Base-by-base conservation (phyloP, 2,888 invertebrate species). In the Eustalomyia histrio region DNA sequence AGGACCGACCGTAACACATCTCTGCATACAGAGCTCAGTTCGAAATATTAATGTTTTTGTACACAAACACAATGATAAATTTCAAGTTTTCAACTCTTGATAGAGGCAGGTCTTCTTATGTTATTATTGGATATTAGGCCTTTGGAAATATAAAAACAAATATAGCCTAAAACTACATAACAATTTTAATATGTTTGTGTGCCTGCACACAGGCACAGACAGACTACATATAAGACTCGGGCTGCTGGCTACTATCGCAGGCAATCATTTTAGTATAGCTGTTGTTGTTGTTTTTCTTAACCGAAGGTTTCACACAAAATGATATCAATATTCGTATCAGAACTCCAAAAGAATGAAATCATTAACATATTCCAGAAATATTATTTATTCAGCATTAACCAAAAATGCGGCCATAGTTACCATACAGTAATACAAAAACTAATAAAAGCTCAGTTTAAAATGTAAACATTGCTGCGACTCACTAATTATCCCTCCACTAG, bases 81-180 rank as follows among this genome's bases (percentile, higher is more conserved):
- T 43, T 71, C 71, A 61, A 72, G 75, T 76, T 72, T 71, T 43
- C 57, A 61, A 61, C 50, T 21, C 52, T 57, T 39, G 16, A 65
- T 71, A 57, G 63, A 68, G 64, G 58, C 74, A 58, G 65, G 71
- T 72, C 74, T 71, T 58, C 47, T 50, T 68, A n/a, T n/a, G n/a
- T n/a, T n/a, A 33, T 61, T 53, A 1, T 39, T 39, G 39, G 39
- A 47, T 53, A 60, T 76, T 35, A 9, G 18, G 24, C 57, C 9
- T 57, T 47, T n/a, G 35, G 9, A 58, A 3, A 43, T 6, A 24
- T 39, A 24, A 53, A 18, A 68, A 43, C 35, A 53, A 57, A 55
- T 33, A 21, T 16, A 50, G 63, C 50, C 29, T 50, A 63, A 50
- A 64, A 63, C 24, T 17, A 63, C 14, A 43, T 14, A 35, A 43